Conservation (phyloP, 2,113 vertebrate genomes). For the Butorides virescens region DNA sequence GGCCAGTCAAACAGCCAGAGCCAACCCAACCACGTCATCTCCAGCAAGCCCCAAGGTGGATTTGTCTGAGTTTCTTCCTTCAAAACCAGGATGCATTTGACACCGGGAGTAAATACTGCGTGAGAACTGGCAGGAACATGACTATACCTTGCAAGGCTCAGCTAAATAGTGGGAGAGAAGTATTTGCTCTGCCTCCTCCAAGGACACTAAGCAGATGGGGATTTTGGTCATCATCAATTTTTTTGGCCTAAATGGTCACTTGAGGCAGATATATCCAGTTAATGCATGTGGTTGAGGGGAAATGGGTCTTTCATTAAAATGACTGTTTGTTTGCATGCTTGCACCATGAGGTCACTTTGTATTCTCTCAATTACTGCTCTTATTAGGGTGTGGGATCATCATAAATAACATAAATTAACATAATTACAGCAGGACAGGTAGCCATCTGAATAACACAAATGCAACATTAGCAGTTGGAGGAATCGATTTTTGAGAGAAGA, state of each 20-base stretch:
- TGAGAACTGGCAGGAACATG: not conserved
- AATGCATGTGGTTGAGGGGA: not conserved
- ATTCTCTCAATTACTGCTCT: conserved; percentile 15
- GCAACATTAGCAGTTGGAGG: accelerated
- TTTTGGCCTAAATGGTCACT: conserved; percentile 4
- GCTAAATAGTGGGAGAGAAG: not conserved
- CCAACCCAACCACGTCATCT: not conserved
- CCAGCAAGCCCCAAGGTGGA: not conserved
- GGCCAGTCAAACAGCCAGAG: not conserved
- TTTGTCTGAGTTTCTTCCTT: not conserved
- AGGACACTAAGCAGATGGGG: not conserved
- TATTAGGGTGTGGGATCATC: not conserved
- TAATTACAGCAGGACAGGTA: not conserved
- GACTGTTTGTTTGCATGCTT: not conserved
- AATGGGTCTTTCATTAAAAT: not conserved
- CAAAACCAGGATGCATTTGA: not conserved
- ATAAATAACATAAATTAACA: not conserved
- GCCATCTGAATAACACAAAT: not conserved
- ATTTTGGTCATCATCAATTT: not conserved
- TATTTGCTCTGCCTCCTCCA: not conserved
- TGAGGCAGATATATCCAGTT: not conserved
- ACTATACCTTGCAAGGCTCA: not conserved
- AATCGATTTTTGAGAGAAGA: not conserved
- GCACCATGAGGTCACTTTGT: not conserved
- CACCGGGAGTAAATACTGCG: not conserved